phyloP scores from a whole-genome alignment of 2,113 vertebrate species.

The Galbula dea region DNA sequence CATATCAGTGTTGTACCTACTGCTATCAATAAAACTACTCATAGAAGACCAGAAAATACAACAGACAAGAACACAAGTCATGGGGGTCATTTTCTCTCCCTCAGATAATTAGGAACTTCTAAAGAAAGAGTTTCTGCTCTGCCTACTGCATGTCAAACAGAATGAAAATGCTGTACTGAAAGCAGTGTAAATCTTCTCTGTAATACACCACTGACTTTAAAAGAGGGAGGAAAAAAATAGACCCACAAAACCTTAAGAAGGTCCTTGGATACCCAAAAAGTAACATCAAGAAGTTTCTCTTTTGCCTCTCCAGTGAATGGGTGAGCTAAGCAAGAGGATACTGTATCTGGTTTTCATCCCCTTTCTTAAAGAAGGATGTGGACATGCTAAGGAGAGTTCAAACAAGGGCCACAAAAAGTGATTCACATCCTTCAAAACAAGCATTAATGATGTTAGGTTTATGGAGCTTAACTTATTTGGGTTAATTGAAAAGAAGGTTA shows the following conservation, averaged over 20 bases:
- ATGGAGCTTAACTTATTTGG: background rate
- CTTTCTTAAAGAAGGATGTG: background rate
- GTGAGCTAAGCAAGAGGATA: background rate
- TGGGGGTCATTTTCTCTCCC: background rate
- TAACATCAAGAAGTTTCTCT: background rate
- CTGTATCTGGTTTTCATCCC: background rate
- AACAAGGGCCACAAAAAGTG: background rate
- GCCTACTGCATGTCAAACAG: background rate
- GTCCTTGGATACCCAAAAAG: background rate
- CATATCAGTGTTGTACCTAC: background rate
- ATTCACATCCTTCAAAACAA: background rate
- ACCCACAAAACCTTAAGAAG: background rate
- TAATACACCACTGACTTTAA: background rate
- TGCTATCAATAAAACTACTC: background rate
- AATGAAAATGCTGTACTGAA: background rate
- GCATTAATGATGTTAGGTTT: background rate
- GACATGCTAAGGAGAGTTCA: background rate
- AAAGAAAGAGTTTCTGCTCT: background rate
- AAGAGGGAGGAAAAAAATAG: accelerated
- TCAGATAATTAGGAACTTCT: background rate
- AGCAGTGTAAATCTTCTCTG: background rate
- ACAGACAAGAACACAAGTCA: background rate
- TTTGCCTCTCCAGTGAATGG: background rate
- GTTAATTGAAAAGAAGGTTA: background rate
- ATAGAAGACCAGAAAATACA: background rate